These are phyloP conservation scores for Drosophila infuscata DNA, from an alignment of 2,888 invertebrate genomes.

Conservation along the genomic window DNA sequence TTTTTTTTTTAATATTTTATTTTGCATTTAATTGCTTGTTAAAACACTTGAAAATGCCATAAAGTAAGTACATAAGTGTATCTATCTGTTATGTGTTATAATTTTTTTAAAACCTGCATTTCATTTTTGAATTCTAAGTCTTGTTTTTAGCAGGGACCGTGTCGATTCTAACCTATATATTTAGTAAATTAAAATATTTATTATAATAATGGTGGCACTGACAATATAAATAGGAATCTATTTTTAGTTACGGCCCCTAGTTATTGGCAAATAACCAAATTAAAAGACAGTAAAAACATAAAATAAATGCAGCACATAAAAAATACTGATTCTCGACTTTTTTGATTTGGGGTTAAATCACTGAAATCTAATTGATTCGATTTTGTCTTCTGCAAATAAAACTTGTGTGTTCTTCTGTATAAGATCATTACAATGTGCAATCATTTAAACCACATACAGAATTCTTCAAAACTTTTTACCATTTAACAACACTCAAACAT, in stretches of 20 bases:
- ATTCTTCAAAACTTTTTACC: conserved; percentile 26
- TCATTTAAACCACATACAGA: conserved; percentile 43
- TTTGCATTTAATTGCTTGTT: conserved; percentile 35
- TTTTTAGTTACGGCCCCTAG: neutral
- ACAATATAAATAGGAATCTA: neutral
- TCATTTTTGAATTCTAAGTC: conserved; percentile 26
- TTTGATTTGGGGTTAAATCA: conserved; percentile 9
- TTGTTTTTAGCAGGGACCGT: conserved; percentile 17
- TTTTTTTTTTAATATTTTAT: conserved; percentile 27
- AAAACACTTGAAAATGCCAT: conserved; percentile 70
- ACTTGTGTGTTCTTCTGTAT: too few species aligned
- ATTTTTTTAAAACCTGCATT: conserved; percentile 36
- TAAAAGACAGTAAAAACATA: conserved; percentile 18
- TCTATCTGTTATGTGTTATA: conserved; percentile 24
- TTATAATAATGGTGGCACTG: neutral
- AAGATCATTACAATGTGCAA: conserved; percentile 23
- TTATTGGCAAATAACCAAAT: conserved; percentile 23
- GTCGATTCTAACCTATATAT: neutral
- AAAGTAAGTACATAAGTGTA: conserved; percentile 68
- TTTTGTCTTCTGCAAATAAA: conserved; percentile 23
- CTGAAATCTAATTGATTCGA: neutral
- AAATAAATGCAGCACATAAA: conserved; percentile 44
- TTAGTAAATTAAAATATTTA: neutral
- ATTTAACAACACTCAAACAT: conserved; percentile 36
- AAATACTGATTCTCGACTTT: neutral